A percentile compares a stretch with the other conserved stretches of the same genome.
phyloP scores from a whole-genome alignment of 2,113 vertebrate species.

The Myodes glareolus region DNA sequence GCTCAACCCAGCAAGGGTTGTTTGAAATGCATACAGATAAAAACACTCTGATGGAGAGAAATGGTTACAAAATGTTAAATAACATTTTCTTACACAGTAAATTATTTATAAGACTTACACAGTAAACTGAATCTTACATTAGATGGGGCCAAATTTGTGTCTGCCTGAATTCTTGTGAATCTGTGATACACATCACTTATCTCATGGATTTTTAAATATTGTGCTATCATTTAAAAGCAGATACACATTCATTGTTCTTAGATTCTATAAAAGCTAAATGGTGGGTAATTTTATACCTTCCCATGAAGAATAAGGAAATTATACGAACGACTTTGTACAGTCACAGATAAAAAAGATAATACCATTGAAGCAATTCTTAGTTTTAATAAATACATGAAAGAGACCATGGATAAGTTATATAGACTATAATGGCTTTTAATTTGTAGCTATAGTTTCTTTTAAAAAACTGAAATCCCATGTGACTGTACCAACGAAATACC shows the following conservation, averaged over 20 bases:
- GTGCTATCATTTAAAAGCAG: neutral
- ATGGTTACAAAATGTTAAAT: conserved; percentile 15
- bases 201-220: neutral
- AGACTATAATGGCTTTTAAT: neutral
- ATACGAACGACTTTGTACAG: neutral
- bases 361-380: neutral
- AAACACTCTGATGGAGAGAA: neutral
- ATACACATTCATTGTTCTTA: neutral
- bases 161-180: neutral
- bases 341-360: neutral
- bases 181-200: neutral
- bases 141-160: neutral
- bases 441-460: neutral
- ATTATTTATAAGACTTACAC: neutral
- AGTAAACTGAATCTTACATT: neutral
- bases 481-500: neutral
- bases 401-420: neutral
- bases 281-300: neutral
- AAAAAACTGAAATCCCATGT: conserved; percentile 1
- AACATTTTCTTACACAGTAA: conserved; percentile 14
- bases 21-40: conserved; percentile 49
- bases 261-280: neutral
- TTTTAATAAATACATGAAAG: neutral
- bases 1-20: conserved; percentile 23
- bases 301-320: neutral